Evolutionary conservation across 2,113 vertebrate genomes (phyloP).

Genomic region (Stegostoma tigrinum): DNA sequence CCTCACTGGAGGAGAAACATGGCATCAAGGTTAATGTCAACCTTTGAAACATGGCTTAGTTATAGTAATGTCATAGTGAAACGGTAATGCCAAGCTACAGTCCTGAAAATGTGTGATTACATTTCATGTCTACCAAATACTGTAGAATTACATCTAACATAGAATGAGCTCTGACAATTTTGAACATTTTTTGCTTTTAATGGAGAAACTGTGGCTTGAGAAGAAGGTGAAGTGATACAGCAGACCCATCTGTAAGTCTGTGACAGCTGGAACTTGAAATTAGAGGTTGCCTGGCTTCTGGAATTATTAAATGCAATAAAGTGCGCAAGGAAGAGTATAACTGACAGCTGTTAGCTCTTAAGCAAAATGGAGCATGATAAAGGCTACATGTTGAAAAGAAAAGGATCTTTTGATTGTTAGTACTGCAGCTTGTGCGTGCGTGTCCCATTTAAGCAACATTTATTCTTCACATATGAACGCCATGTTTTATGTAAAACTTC

Average conservation of each 20-base stretch:
- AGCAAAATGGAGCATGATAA: constrained; percentile 41
- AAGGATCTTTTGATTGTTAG: too few species aligned
- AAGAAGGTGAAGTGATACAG: neutral
- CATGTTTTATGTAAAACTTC: neutral
- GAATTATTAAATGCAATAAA: constrained; percentile 54
- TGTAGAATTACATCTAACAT: neutral
- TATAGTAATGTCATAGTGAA: neutral
- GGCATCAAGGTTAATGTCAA: neutral
- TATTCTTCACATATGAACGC: neutral
- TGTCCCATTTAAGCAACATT: neutral
- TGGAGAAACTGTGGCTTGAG: neutral
- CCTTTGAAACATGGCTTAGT: neutral
- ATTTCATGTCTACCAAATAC: neutral
- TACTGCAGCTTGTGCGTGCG: neutral
- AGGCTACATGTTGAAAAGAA: neutral
- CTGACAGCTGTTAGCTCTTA: constrained; percentile 57
- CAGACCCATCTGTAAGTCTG: constrained; percentile 40
- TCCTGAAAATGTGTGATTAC: neutral
- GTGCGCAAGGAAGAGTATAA: constrained; percentile 52
- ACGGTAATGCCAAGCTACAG: neutral
- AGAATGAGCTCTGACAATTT: neutral
- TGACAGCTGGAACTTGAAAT: constrained; percentile 62
- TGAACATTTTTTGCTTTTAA: neutral
- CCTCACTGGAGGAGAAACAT: too few species aligned
- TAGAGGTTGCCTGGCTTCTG: constrained; percentile 58